Base-by-base conservation (phyloP, 2,888 invertebrate species). In the Amphimallon solstitiale region DNA sequence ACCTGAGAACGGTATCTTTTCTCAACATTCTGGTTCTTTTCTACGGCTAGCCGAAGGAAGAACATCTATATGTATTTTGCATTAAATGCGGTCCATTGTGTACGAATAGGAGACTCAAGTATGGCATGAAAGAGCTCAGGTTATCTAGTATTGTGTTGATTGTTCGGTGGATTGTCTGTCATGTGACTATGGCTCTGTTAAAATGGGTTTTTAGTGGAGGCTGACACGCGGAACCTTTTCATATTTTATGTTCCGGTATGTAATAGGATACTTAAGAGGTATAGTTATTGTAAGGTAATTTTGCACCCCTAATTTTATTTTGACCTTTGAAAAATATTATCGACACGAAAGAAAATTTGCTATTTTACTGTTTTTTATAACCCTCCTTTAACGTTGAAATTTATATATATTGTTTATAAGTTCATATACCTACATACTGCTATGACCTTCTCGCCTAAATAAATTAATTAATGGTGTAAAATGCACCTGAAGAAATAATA, bases 51-150 rank as follows among this genome's bases (percentile, higher is more conserved):
- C 63, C 72, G 38, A 19, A 12, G 19, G 19, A 38, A 23, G 12
- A 48, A 21, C 12, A 51, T 35, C 29, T 29, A 29, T 59, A 45
- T 43, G 56, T 59, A 59, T 59, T 29, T 59, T 59, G 56, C 56
- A 59, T 75, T 75, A 76, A 74, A 73, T 72, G 73, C 73, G 77
- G 76, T 72, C 78, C 76, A 77, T 79, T 80, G 76, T 77, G 71
- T 74, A 65, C 74, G 76, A 79, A 77, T 77, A 73, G 76, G 10
- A 64, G 66, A 68, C 72, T 73, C 70, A 70, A 72, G 72, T 71
- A 71, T 72, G 70, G 71, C 74, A 72, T 78, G 76, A 74, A 73
- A 71, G 56, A 43, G 66, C 74, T 76, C 77, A 75, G 75, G 74
- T 78, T 77, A 72, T 73, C 73, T 72, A 62, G 70, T 72, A 74